Evolutionary conservation across 2,888 invertebrate species (phyloP).

Genomic region (Sericinus montela): DNA sequence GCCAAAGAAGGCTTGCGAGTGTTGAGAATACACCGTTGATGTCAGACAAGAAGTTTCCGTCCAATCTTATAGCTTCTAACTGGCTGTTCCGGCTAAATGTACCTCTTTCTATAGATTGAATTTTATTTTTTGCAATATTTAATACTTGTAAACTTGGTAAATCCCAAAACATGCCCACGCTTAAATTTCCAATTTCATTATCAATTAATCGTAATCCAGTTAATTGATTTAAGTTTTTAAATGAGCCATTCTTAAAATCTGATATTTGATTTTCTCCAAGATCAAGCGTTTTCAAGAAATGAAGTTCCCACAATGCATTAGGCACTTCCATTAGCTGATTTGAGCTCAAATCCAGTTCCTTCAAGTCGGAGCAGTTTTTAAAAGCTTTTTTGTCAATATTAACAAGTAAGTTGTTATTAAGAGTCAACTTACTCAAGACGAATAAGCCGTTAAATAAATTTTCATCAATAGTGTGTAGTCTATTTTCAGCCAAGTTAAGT

Average conservation of each 20-base stretch:
- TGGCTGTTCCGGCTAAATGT: conserved; percentile 90
- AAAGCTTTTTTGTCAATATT: conserved; percentile 89
- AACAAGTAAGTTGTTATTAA: conserved; percentile 91
- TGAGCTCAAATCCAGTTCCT: conserved; percentile 92
- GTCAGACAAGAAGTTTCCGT: conserved; percentile 92
- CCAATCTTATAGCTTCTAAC: conserved; percentile 91
- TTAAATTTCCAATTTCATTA: conserved; percentile 92
- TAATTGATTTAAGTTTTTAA: conserved; percentile 91
- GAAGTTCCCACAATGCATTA: conserved; percentile 88
- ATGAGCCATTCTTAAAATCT: conserved; percentile 89
- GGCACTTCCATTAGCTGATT: conserved; percentile 91
- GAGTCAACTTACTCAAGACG: conserved; percentile 89
- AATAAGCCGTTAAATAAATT: conserved; percentile 90
- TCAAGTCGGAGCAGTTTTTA: conserved; percentile 91
- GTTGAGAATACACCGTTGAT: conserved; percentile 94
- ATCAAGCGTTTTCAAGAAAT: conserved; percentile 92
- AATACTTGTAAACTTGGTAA: conserved; percentile 90
- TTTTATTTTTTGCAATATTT: conserved; percentile 93
- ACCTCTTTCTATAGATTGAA: conserved; percentile 90
- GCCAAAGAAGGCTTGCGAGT: conserved; percentile 89
- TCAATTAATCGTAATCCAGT: conserved; percentile 93
- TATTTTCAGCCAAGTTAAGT: conserved; percentile 92
- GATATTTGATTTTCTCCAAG: conserved; percentile 95
- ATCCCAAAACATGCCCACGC: conserved; percentile 92
- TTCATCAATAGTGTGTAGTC: conserved; percentile 88